Evolutionary conservation across 2,888 invertebrate species (phyloP), one percentile per base, ranked within the genome.

Genomic region (Mythimna albipuncta): DNA sequence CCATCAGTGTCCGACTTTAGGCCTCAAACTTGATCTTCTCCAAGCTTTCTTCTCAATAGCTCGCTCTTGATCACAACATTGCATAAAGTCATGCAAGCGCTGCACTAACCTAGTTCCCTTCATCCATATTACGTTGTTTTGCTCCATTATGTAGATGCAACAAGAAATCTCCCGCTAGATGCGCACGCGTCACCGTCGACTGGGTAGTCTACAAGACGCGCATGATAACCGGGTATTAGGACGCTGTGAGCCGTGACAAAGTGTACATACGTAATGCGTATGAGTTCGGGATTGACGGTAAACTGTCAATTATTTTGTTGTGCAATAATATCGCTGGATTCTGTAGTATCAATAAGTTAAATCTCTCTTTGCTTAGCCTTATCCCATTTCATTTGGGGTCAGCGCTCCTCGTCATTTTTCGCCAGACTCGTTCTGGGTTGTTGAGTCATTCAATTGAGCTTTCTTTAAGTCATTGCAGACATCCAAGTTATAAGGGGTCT

Each of bases 91-190:
- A 57, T 54, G 47, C 61, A 69, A 64, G 6, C n/a, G 66, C 68
- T 47, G 11, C 32, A 72, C 66, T 81, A 64, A 77, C 80, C 81
- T 44, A 76, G 55, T 82, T 82, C 59, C 72, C 70, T 64, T 66
- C 57, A 10, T 26, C 62, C 72, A 59, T 38, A 50, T 80, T 64
- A 65, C 50, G 63, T 68, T 77, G 64, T 81, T 77, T 80, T 72
- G 80, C 77, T 44, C 77, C 26, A 80, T 77, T 81, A 81, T 69
- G 65, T 57, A 69, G 79, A 67, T 65, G 54, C 32, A 63, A 70
- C 83, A 80, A 80, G 80, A 80, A 83, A 69, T 72, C 69, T 75
- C 64, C 77, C 75, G 75, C 77, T 83, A 69, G 11, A 44, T 35
- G 50, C 58, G 69, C 77, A 71, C 75, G 77, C 80, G 69, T 69